phyloP scores from a whole-genome alignment of 2,797 vertebrate genomes.

The Sebastes melanostomus region DNA sequence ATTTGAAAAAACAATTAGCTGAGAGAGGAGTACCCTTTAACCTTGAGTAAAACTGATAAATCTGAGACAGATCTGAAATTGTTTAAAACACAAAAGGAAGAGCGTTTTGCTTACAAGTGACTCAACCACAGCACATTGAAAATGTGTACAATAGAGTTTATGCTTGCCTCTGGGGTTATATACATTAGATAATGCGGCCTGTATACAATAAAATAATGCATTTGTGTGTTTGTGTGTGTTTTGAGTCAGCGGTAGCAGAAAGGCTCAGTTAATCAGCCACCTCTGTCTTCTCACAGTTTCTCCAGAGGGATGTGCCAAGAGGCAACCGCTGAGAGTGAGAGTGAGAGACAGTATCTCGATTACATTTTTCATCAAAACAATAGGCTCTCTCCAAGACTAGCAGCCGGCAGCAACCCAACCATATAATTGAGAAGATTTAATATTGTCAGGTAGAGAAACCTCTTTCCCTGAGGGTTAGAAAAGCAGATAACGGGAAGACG shows the following conservation, averaged over 20 bases:
- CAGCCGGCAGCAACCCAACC: conserved; percentile 53
- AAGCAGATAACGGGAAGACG: conserved; percentile 34
- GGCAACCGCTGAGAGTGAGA: conserved; percentile 45
- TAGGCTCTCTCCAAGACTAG: conserved; percentile 35
- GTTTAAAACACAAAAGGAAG: not conserved
- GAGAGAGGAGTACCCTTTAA: not conserved
- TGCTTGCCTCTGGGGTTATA: not conserved
- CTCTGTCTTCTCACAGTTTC: conserved; percentile 15
- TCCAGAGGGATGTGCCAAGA: conserved; percentile 40
- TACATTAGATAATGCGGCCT: not conserved
- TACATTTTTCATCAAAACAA: conserved; percentile 73
- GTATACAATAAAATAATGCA: not conserved
- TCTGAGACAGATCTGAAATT: not conserved
- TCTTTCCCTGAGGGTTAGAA: conserved; percentile 20
- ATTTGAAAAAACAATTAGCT: not conserved
- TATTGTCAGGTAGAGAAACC: conserved; percentile 55
- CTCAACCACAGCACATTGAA: not conserved
- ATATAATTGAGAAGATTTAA: conserved; percentile 63
- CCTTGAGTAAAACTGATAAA: not conserved
- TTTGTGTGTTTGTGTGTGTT: not conserved
- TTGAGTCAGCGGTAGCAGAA: not conserved
- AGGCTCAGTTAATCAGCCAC: conserved; percentile 47
- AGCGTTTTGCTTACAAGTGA: not conserved
- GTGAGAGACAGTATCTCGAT: conserved; percentile 65
- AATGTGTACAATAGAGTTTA: not conserved